Conservation (phyloP, 2,888 invertebrate species). For the Trilocha varians region DNA sequence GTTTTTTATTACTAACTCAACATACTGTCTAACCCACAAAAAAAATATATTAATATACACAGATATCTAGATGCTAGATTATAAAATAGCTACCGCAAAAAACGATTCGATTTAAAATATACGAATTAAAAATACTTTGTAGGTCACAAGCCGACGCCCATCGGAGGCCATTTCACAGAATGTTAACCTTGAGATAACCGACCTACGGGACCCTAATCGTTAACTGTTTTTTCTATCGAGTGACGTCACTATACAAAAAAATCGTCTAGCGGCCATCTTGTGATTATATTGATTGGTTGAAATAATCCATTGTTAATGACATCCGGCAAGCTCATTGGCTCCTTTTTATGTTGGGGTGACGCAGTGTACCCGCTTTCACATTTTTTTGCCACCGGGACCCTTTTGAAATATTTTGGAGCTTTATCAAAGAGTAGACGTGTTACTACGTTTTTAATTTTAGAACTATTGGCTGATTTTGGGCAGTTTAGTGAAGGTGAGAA, state of each 20-base stretch:
- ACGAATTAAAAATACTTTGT: no score
- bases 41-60: no score
- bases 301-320: slow-evolving; percentile 59
- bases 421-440: slow-evolving; percentile 30
- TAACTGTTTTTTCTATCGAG: neutral
- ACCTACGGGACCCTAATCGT: slow-evolving; percentile 2
- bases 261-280: slow-evolving; percentile 62
- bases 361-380: slow-evolving; percentile 56
- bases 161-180: no score
- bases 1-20: no score
- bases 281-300: slow-evolving; percentile 63
- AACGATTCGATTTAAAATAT: no score
- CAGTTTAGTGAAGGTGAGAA: no score
- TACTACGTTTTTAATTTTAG: slow-evolving; percentile 14
- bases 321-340: slow-evolving; percentile 61
- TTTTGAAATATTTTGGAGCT: slow-evolving; percentile 47
- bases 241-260: slow-evolving; percentile 21
- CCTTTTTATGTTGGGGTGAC: slow-evolving; percentile 62
- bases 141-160: no score
- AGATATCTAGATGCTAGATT: no score
- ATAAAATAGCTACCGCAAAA: no score
- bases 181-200: neutral
- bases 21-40: no score
- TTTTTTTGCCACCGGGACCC: slow-evolving; percentile 40
- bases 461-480: no score